Evolutionary conservation across 1,140 invertebrate species (phyloP), one percentile per base, ranked within the genome.

Genomic region (Nylanderia fulva): DNA sequence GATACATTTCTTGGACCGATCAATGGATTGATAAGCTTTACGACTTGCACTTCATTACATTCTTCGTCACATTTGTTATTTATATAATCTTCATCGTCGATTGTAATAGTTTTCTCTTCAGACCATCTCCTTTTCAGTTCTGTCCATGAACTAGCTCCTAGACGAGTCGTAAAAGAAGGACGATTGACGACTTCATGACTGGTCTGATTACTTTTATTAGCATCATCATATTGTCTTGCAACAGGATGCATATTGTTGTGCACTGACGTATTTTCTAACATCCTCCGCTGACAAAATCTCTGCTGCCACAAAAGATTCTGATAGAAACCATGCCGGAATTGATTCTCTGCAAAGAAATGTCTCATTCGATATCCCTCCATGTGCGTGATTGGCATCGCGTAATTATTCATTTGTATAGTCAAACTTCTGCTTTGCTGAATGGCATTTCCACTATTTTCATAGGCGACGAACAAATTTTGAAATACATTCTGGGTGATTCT

Each of bases 41-140:
- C 85, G 18, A 94, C 91, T 76, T 94, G 85, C 0, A 94, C 85
- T 61, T 95, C 93, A 13, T 90, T 92, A 33, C 45, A 82, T 60
- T 93, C 91, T 0, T 71, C 60, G 11, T 68, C 69, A 29, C 68
- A 75, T 1, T 74, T 39, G 13, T 90, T 89, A 6, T 13, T 82
- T n/a, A 52, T 60, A 18, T 9, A 9, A 58, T 90, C 88, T 13
- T 95, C 93, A 33, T 95, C 94, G 58, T 95, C 94, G 21, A 95
- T 95, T 0, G 93, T 94, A 6, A 95, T 95, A 0, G 93, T 95
- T 72, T 93, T 94, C 52, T 93, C 92, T 5, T 95, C 94, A 18
- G 87, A 88, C 93, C 93, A 94, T 71, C 91, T 94, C 60, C 86
- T 87, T 71, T 94, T 95, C n/a, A 94, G 84, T 64, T 95, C 92